Evolutionary conservation across 1,140 invertebrate genomes (phyloP).

Genomic region (Atta texana): DNA sequence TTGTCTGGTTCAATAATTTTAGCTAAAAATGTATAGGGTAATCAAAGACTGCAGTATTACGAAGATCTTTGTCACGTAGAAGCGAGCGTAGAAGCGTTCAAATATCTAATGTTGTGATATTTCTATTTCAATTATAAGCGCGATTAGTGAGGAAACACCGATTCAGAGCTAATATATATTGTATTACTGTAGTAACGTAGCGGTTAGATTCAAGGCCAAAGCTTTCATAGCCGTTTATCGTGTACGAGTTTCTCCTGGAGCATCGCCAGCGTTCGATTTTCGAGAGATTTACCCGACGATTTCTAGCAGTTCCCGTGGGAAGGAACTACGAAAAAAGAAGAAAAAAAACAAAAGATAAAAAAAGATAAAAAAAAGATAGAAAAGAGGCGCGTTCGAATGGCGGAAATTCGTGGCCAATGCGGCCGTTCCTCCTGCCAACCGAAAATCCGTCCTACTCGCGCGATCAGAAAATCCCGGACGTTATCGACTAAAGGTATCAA

Average conservation of each 20-base stretch:
- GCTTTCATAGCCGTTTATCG: conserved; percentile 40
- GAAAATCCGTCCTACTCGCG: conserved; percentile 54
- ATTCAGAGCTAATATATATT: conserved; percentile 8
- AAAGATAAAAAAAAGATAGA: not conserved
- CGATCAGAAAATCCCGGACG: conserved; percentile 66
- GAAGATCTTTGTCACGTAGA: not conserved
- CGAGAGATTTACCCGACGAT: conserved; percentile 37
- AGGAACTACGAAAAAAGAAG: conserved; percentile 24
- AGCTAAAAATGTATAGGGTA: no score
- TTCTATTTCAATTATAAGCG: not conserved
- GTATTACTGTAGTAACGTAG: conserved; percentile 45
- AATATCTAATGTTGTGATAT: conserved; percentile 10
- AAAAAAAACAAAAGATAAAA: not conserved
- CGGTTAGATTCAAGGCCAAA: conserved; percentile 45
- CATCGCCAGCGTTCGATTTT: conserved; percentile 54
- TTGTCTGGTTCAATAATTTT: no score
- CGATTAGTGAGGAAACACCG: not conserved
- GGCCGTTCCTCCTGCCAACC: conserved; percentile 46
- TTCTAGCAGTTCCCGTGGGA: conserved; percentile 22
- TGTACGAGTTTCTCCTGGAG: conserved; percentile 42
- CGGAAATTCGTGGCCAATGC: conserved; percentile 68
- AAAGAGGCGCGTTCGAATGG: conserved; percentile 26
- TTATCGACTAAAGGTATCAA: conserved; percentile 70
- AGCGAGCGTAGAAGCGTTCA: not conserved
- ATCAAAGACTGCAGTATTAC: not conserved